Conservation (phyloP, 2,888 invertebrate genomes). For the Perithous albicinctus region DNA sequence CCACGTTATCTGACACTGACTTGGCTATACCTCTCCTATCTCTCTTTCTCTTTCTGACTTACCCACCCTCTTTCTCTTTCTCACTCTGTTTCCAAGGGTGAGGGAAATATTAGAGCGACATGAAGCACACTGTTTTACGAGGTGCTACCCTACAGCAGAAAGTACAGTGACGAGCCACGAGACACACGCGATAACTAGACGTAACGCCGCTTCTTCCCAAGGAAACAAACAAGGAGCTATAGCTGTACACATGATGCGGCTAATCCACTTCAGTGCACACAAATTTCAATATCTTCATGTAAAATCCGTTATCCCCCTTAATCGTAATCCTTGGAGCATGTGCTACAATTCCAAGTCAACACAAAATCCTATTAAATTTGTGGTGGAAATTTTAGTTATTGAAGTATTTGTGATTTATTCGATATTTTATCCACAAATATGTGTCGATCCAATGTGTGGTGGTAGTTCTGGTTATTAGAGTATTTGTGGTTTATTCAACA, state of each 20-base stretch:
- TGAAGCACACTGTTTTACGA: not conserved
- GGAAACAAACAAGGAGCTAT: constrained; percentile 13
- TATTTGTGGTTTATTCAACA: no score
- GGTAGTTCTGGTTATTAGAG: no score
- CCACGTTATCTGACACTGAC: constrained; percentile 55
- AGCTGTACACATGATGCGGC: not conserved
- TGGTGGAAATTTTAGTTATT: no score
- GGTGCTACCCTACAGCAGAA: not conserved
- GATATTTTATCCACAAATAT: no score
- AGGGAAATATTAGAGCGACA: not conserved
- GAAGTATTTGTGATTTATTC: no score
- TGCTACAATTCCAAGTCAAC: not conserved
- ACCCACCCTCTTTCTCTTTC: not conserved
- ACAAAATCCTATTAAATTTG: no score
- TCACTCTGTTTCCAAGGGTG: not conserved
- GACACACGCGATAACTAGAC: constrained; percentile 10
- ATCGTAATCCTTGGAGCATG: not conserved
- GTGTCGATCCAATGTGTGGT: no score
- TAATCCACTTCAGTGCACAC: not conserved
- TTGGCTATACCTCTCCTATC: constrained; percentile 16
- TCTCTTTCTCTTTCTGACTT: not conserved
- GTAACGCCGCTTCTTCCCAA: not conserved
- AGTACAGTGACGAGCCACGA: not conserved
- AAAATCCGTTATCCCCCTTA: not conserved
- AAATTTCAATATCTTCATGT: not conserved